Conservation (phyloP, 2,113 vertebrate species). For the Psammodynastes pulverulentus region DNA sequence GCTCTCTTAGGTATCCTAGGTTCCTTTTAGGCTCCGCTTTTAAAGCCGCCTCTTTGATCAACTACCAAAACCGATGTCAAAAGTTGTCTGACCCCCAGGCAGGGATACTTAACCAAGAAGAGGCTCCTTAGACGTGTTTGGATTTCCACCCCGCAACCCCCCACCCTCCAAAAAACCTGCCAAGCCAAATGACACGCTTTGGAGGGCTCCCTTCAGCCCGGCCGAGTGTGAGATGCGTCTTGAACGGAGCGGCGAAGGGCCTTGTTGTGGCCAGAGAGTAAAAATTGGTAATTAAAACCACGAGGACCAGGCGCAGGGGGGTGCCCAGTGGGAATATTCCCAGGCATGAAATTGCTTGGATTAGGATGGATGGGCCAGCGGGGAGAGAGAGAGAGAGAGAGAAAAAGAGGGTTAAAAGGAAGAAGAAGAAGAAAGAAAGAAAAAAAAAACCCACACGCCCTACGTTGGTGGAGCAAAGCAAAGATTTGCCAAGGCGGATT, state of each 20-base stretch:
- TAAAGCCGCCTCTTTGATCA: constrained; percentile 21
- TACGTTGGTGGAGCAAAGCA: neutral
- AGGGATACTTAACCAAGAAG: neutral
- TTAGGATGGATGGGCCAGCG: neutral
- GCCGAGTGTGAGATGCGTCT: neutral
- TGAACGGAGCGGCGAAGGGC: neutral
- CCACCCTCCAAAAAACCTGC: neutral
- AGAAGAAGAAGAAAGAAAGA: neutral
- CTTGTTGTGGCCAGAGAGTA: neutral
- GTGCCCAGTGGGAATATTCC: neutral
- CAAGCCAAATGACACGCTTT: constrained; percentile 7
- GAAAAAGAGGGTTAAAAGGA: neutral
- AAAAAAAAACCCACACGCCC: neutral
- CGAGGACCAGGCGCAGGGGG: neutral
- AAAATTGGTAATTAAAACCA: constrained; percentile 15
- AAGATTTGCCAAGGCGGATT: neutral
- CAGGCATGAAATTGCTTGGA: constrained; percentile 10
- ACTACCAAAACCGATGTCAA: neutral
- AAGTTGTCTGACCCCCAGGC: constrained; percentile 22
- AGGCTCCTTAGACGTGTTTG: neutral
- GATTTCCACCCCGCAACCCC: neutral
- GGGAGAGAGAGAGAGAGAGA: neutral
- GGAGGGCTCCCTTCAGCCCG: neutral
- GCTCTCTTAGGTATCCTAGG: neutral
- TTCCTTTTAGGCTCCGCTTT: neutral